phyloP scores from a whole-genome alignment of 2,888 invertebrate genomes.

The Malacosoma neustria region DNA sequence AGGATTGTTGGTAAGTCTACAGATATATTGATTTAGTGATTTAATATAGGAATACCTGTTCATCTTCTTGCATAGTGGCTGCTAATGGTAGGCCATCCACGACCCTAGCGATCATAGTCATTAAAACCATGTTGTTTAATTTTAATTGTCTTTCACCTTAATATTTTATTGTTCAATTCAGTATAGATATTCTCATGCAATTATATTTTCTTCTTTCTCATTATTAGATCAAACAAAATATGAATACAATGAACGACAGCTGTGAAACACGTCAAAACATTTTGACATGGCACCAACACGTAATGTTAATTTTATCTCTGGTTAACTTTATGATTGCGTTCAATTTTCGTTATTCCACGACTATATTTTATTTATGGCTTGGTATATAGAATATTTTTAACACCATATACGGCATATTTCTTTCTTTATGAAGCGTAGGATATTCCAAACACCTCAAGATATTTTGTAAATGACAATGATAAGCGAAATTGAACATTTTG shows the following conservation, averaged over 20 bases:
- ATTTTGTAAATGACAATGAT: too few species aligned
- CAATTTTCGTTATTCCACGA: too few species aligned
- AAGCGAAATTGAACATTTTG: too few species aligned
- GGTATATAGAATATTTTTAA: too few species aligned
- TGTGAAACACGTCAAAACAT: conserved; percentile 52
- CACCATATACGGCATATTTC: too few species aligned
- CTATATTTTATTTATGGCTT: too few species aligned
- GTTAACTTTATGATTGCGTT: conserved; percentile 15
- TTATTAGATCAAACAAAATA: conserved; percentile 38
- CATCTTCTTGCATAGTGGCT: conserved; percentile 98
- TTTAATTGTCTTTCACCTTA: conserved; percentile 27
- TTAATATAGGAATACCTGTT: conserved; percentile 82
- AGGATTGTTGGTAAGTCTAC: too few species aligned
- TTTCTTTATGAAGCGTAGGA: too few species aligned
- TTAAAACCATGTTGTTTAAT: conserved; percentile 86
- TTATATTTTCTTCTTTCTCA: conserved; percentile 48
- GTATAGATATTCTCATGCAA: conserved; percentile 19
- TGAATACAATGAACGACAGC: conserved; percentile 28
- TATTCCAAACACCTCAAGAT: too few species aligned
- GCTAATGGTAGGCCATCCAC: conserved; percentile 96
- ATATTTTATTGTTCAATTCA: conserved; percentile 15
- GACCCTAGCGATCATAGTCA: conserved; percentile 98
- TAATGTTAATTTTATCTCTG: conserved; percentile 35
- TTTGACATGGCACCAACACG: conserved; percentile 54
- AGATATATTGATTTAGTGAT: too few species aligned